Base-by-base conservation (phyloP, 2,888 invertebrate species). In the Caenorhabditis imperialis region DNA sequence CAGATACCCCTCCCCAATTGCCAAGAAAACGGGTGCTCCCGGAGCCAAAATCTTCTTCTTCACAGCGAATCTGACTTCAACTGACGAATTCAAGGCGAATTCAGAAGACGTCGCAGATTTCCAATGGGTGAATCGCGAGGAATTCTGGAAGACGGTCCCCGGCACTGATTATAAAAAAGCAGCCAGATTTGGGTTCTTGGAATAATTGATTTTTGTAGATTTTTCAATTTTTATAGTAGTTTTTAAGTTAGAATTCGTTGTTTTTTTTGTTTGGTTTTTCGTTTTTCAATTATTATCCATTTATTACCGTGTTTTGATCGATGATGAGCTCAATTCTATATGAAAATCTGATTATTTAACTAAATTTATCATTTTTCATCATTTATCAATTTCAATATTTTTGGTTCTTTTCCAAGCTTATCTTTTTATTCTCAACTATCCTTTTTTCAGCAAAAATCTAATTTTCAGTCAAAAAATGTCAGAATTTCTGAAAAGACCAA, bases 21-120 rank as follows among this genome's bases (percentile, higher is more conserved):
- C 47, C 6, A 8, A 70, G 30, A 73, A 75, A 57, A 71, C 70
- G 0, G 73, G 73, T 2, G 48, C 55, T 4, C 10, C 55, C 20
- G 78, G 81, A 30, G 78, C 81, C n/a, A 77, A 85, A 75, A 74
- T 85, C 35, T 85, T 85, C 74, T 77, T 84, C 62, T 84, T 71
- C 58, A 37, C 51, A n/a, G 81, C 83, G 1, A 54, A 44, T 23
- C 20, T 78, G 20, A 27, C 44, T 5, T 50, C 54, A 14, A 47
- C 65, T 10, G 22, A 45, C 14, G 76, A 74, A 35, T 74, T 82
- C 27, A 12, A 51, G 3, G 67, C 81, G 62, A 85, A 81, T 67
- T 48, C 61, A 8, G 69, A 82, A 3, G 75, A 73, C 38, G 73
- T 84, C 18, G 6, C 62, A 6, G 84, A 86, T 48, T 80, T 72